Percentiles rank a stretch among this genome's conserved stretches.
These are phyloP conservation scores for Acrocephalus kingi DNA, from an alignment of 2,113 vertebrate species.

Conservation along the genomic window DNA sequence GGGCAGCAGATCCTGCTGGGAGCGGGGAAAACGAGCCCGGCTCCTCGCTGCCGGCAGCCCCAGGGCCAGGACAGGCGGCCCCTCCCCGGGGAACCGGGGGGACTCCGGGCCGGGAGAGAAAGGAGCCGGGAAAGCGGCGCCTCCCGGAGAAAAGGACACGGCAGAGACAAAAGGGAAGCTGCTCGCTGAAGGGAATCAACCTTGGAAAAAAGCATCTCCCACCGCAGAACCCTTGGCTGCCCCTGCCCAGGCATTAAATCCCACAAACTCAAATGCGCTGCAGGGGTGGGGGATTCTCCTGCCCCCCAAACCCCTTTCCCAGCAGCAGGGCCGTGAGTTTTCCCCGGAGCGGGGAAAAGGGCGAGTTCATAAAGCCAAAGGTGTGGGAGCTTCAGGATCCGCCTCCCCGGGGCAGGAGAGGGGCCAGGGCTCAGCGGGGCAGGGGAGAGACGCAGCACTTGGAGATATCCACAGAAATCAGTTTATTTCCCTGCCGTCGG, in stretches of 20 bases:
- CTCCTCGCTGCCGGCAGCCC: not conserved
- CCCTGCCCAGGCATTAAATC: not conserved
- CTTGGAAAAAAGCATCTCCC: not conserved
- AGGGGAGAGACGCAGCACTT: not conserved
- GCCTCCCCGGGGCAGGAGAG: not conserved
- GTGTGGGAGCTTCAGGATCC: accelerated
- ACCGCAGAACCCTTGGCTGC: not conserved
- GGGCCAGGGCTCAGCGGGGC: not conserved
- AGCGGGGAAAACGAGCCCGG: not conserved
- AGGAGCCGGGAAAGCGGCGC: not conserved
- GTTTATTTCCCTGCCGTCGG: slow-evolving; percentile 64
- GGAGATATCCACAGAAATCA: slow-evolving; percentile 37
- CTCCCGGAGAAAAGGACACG: not conserved
- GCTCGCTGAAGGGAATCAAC: not conserved
- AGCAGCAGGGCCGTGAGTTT: not conserved
- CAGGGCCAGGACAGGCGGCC: not conserved
- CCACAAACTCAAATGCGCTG: not conserved
- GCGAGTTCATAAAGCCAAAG: not conserved
- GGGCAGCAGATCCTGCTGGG: not conserved
- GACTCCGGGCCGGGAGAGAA: not conserved
- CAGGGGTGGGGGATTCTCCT: not conserved
- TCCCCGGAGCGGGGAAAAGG: not conserved
- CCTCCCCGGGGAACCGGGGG: not conserved
- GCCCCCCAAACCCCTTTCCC: not conserved
- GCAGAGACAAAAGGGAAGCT: not conserved